phyloP scores from a whole-genome alignment of 2,888 invertebrate species.

The Diloba caeruleocephala region DNA sequence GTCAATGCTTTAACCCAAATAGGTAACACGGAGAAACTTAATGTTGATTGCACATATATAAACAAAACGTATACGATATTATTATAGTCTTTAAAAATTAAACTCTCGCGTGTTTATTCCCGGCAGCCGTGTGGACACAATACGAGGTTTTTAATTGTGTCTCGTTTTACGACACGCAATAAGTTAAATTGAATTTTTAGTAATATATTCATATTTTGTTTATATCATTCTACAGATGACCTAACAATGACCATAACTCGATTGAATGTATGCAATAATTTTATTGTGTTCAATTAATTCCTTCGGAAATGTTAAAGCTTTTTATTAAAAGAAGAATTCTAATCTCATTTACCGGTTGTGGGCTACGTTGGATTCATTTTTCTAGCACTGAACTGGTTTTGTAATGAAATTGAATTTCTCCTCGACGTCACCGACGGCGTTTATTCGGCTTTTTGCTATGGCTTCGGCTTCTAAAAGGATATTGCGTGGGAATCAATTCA shows the following conservation, averaged over 20 bases:
- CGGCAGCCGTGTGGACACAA: no score
- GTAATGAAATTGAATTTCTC: constrained; percentile 85
- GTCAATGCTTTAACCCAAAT: constrained; percentile 1
- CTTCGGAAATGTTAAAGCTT: constrained; percentile 5
- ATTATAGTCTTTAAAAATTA: neutral
- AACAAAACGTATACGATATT: neutral
- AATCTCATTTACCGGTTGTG: constrained; percentile 56
- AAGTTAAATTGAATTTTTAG: no score
- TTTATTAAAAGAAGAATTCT: constrained; percentile 39
- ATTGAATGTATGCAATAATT: neutral
- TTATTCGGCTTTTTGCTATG: constrained; percentile 83
- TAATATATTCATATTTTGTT: no score
- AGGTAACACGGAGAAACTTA: neutral
- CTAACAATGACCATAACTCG: no score
- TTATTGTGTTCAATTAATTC: constrained; percentile 9
- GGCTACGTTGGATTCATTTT: constrained; percentile 61
- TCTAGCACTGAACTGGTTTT: constrained; percentile 63
- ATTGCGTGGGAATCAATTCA: constrained; percentile 86
- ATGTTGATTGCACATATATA: neutral
- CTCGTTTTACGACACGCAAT: no score
- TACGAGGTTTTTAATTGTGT: no score
- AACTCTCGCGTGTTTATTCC: no score
- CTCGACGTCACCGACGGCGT: constrained; percentile 69
- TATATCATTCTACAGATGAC: no score
- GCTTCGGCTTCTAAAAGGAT: constrained; percentile 78